Percentiles rank a stretch among this genome's conserved stretches.
These are phyloP conservation scores for Aricia agestis DNA, from an alignment of 1,140 invertebrate genomes.

Conservation along the genomic window DNA sequence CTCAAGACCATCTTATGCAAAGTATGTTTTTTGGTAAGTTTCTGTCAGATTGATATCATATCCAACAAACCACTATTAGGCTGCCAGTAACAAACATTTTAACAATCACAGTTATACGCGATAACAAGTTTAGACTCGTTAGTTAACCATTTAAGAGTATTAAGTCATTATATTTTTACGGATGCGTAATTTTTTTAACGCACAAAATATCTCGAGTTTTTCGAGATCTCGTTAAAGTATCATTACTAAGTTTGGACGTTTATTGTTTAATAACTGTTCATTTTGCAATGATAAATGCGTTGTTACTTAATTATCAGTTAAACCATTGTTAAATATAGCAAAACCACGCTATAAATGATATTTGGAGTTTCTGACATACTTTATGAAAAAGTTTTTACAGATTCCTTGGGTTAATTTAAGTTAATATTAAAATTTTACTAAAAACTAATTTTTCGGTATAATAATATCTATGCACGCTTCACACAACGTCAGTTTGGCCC, in stretches of 20 bases:
- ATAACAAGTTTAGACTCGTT: background rate
- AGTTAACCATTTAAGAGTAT: background rate
- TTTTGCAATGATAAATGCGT: background rate
- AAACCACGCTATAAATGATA: too few relatives aligned
- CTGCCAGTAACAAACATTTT: background rate
- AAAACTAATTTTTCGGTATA: too few relatives aligned
- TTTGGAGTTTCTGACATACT: too few relatives aligned
- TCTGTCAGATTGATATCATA: background rate
- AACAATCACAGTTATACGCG: too few relatives aligned
- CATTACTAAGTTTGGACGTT: background rate
- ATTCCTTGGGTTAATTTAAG: too few relatives aligned
- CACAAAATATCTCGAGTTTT: background rate
- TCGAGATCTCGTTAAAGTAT: background rate
- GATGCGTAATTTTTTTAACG: slow-evolving; percentile 12
- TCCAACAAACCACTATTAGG: background rate
- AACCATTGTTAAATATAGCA: too few relatives aligned
- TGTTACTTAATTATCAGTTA: too few relatives aligned
- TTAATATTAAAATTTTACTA: too few relatives aligned
- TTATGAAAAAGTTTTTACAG: too few relatives aligned
- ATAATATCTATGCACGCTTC: too few relatives aligned
- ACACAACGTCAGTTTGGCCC: too few relatives aligned
- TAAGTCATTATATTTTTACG: slow-evolving; percentile 14
- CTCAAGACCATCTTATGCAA: background rate
- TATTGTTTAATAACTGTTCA: background rate
- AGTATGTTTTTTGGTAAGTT: background rate